Base-by-base conservation (phyloP, 2,113 vertebrate genomes). In the Ictalurus punctatus region DNA sequence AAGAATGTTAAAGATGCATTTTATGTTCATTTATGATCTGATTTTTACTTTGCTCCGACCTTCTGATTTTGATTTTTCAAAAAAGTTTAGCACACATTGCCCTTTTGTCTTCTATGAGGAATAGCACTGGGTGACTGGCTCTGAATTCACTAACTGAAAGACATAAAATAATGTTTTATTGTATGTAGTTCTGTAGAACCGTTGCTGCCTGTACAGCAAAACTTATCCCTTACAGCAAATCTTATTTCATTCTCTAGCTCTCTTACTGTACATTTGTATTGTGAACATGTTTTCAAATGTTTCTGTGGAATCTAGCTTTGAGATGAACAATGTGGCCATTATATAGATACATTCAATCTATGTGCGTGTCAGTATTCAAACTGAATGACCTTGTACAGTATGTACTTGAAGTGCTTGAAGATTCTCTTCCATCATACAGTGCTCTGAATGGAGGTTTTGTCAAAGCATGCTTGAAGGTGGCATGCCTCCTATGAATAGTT, bases 1-100 rank as follows among this genome's bases (percentile, higher is more conserved):
- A 86, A 83, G 63, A 85, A 37, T n/a, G 63, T 63, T 80, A 48
- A 80, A 87, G 21, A 63, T 78, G 87, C 88, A 78, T 61, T 48
- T 58, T 76, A 25, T 84, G 80, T 40, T 73, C 48, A 27, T 83
- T 85, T 80, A 61, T 52, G 16, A 82, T 76, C 61, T 54, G 40
- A 81, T 78, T 48, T 14, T 61, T 73, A 78, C 58, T 79, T 48
- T 21, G 56, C n/a, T 40, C 37, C 79, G 44, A 54, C 76, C 44
- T 81, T 81, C 40, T 21, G 12, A 52, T 80, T 80, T 87, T 25
- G 52, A 87, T 80, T 87, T 21, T 80, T 67, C 16, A 48, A 61
- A 34, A 54, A 23, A 25, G 23, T 69, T 71, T 71, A n/a, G 16
- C 44, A 58, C 48, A 71, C 30, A 17, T 3, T 21, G 14, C 25